Base-by-base conservation (phyloP, 2,888 invertebrate genomes). In the Rotaria macrura region DNA sequence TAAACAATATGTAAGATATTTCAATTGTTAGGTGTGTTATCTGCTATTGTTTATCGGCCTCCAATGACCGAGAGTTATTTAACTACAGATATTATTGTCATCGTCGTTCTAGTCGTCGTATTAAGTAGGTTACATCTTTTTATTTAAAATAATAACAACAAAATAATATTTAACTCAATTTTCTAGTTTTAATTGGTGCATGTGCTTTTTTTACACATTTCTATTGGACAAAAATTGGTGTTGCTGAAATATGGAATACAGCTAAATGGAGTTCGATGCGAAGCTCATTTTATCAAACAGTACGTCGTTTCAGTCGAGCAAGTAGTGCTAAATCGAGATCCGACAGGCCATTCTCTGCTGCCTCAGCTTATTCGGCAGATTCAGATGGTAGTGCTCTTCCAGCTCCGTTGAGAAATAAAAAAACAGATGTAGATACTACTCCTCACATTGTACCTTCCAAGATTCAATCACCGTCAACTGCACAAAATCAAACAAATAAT, bases 221-320 rank as follows among this genome's bases (percentile, higher is more conserved):
- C 25, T 79, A 79, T 43, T 79, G 79, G 79, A 79, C 79, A 43
- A 43, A 40, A 79, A 79, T 79, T 43, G 79, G 79, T n/a, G 79
- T 79, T 79, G 38, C 79, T 12, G 79, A 79, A 79, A 43, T 79
- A 79, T 79, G 79, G 79, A 79, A 79, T 79, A 79, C 79, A 43
- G 14, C 79, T 43, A 79, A 79, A 79, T 79, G 79, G 79, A 79
- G 79, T 79, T 79, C 79, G n/a, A 79, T 79, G 43, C 79, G 79
- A 4, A 79, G 79, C 43, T 79, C 79, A 79, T 12, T 79, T 9
- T 79, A 43, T 79, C 43, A n/a, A 7, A 79, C 79, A 79, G 17
- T 79, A 20, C 25, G 79, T 43, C 79, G 79, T 79, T 79, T 79
- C 14, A 79, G 79, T 79, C 79, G 79, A 25, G 43, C 79, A 12